Evolutionary conservation across 2,888 invertebrate genomes (phyloP).

Genomic region (Petrophora chlorosata): DNA sequence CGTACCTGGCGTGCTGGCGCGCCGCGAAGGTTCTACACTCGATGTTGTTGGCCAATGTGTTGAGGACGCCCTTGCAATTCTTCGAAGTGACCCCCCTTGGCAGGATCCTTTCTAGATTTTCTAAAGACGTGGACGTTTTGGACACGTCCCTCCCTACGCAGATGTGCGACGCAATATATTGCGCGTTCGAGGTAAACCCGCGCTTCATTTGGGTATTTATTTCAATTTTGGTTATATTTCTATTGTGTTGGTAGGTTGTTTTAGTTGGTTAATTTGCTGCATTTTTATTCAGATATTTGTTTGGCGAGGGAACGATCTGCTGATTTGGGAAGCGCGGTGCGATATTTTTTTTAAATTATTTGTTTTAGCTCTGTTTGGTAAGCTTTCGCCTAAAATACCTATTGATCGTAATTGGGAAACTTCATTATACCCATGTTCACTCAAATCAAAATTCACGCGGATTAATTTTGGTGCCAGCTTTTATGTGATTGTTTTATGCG

Average conservation of each 20-base stretch:
- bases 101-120: conserved; percentile 88
- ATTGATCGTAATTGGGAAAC: background rate
- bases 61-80: conserved; percentile 88
- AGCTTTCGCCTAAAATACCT: background rate
- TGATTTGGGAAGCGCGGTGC: conserved; percentile 5
- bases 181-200: conserved; percentile 87
- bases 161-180: conserved; percentile 87
- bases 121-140: conserved; percentile 89
- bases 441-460: background rate
- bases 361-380: background rate
- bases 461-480: conserved; percentile 2
- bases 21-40: conserved; percentile 86
- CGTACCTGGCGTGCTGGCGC: conserved; percentile 87
- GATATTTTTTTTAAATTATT: conserved; percentile 1
- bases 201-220: conserved; percentile 9
- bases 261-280: conserved; percentile 18
- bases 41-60: conserved; percentile 83
- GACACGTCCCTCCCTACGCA: conserved; percentile 87
- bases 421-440: background rate
- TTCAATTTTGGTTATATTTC: conserved; percentile 16
- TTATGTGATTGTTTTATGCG: conserved; percentile 1
- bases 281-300: conserved; percentile 18
- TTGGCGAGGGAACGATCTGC: background rate
- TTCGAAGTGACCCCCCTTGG: conserved; percentile 92
- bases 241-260: conserved; percentile 33